Conservation (phyloP, 2,888 invertebrate genomes). For the Zhuqinia jingwanae region DNA sequence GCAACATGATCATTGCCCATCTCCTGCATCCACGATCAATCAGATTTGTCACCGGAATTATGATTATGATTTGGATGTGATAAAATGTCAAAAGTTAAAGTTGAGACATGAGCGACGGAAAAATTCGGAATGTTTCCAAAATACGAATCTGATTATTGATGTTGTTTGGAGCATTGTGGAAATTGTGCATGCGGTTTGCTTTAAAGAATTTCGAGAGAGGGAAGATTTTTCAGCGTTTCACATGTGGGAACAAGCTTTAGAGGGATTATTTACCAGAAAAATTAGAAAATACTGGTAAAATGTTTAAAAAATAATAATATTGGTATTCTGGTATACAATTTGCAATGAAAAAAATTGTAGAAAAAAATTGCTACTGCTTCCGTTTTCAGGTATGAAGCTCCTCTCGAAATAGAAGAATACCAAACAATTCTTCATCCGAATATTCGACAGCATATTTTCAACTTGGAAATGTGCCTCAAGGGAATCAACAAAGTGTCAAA, state of each 20-base stretch:
- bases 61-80: background rate
- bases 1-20: background rate
- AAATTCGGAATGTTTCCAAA: conserved; percentile 3
- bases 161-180: conserved; percentile 45
- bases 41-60: background rate
- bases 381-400: background rate
- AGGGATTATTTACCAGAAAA: conserved; percentile 33
- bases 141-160: conserved; percentile 24
- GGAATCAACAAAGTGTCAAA: conserved; percentile 16
- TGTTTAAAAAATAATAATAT: too few species aligned
- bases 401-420: background rate
- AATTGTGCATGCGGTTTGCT: conserved; percentile 17
- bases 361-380: background rate
- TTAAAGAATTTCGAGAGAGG: conserved; percentile 10
- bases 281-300: conserved; percentile 45
- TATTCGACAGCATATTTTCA: conserved; percentile 1
- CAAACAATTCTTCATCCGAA: conserved; percentile 34
- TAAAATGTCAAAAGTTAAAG: background rate
- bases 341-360: too few species aligned
- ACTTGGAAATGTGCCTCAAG: conserved; percentile 50
- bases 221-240: conserved; percentile 33
- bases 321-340: too few species aligned
- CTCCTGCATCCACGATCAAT: background rate
- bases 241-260: conserved; percentile 39
- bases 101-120: background rate